A percentile compares a stretch with the other conserved stretches of the same genome.
These are phyloP conservation scores for Zapornia atra DNA, from an alignment of 2,113 vertebrate species.

Conservation along the genomic window DNA sequence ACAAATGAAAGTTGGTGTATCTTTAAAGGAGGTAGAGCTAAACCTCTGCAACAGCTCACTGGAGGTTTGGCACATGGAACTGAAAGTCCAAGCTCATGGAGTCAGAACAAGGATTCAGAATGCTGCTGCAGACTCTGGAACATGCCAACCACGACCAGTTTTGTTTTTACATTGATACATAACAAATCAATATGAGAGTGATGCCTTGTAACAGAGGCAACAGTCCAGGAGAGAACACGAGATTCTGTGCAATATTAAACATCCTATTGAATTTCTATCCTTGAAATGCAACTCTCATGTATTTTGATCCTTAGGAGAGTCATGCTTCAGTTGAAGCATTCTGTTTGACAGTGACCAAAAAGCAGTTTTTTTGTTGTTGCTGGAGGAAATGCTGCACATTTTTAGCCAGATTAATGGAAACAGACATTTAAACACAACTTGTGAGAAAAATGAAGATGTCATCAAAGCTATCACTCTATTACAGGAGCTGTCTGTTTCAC, in stretches of 20 bases:
- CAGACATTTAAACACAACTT: neutral
- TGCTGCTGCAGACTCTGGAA: neutral
- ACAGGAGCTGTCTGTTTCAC: neutral
- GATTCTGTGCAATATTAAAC: neutral
- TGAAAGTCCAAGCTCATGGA: neutral
- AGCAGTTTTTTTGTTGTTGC: neutral
- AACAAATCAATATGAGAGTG: neutral
- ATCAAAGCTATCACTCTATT: neutral
- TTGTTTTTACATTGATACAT: neutral
- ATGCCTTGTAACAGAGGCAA: neutral
- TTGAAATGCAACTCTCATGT: neutral
- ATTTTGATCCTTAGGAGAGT: neutral
- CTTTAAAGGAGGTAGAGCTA: neutral
- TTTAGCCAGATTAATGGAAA: neutral
- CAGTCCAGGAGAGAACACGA: neutral
- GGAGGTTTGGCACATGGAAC: neutral
- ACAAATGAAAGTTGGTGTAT: neutral
- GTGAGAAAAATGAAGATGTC: neutral
- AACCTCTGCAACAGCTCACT: neutral
- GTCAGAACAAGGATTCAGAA: neutral
- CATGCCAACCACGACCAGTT: fast-evolving
- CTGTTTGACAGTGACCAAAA: neutral
- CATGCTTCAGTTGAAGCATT: neutral
- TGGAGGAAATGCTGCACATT: neutral
- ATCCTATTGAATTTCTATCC: neutral